Percentiles rank a stretch among this genome's conserved stretches.
Evolutionary conservation across 2,113 vertebrate genomes (phyloP).

Genomic region (Mus musculus): GRCm39 chr9:31916001-31916500

Average conservation of each 20-base stretch:
- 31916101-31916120: background rate
- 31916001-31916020: too few species aligned
- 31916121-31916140: conserved; percentile 23
- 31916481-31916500: background rate
- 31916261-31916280: background rate
- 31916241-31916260: conserved; percentile 42
- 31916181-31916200: conserved; percentile 6
- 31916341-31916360: background rate
- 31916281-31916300: conserved; percentile 5
- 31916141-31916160: conserved; percentile 29
- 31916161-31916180: conserved; percentile 37
- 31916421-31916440: background rate
- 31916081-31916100: conserved; percentile 15
- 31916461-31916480: background rate
- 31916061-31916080: background rate
- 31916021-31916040: too few species aligned
- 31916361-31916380: background rate
- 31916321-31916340: background rate
- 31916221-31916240: conserved; percentile 55
- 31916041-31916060: background rate
- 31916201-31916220: conserved; percentile 47
- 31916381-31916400: background rate
- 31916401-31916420: background rate
- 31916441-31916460: background rate
- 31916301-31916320: background rate